Conservation (phyloP, 2,113 vertebrate genomes). For the Chrysemys picta region DNA sequence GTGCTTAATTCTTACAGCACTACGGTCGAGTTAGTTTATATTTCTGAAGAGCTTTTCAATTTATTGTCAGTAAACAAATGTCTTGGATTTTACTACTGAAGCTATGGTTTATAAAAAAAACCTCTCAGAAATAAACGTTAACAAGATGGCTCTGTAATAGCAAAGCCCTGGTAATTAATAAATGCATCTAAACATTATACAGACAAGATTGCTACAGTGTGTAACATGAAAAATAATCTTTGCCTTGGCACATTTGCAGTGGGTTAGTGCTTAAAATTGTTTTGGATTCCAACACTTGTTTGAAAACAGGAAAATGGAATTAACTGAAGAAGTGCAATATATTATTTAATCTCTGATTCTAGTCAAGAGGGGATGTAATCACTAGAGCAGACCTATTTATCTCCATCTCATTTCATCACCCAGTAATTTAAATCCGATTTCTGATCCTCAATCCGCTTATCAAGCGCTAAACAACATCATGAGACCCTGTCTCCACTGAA, state of each 20-base stretch:
- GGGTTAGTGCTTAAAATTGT: background rate
- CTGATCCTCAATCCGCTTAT: constrained; percentile 54
- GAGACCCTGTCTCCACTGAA: constrained; percentile 27
- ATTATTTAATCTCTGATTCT: constrained; percentile 31
- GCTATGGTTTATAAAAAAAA: background rate
- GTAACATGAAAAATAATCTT: background rate
- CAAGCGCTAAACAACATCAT: constrained; percentile 34
- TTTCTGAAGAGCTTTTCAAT: background rate
- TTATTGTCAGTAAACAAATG: background rate
- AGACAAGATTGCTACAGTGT: background rate
- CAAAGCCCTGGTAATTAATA: background rate
- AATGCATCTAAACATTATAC: background rate
- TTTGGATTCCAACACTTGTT: constrained; percentile 33
- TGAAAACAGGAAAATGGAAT: background rate
- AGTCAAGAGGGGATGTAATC: constrained; percentile 33
- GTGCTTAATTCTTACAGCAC: background rate
- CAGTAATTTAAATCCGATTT: constrained; percentile 57
- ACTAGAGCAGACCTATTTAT: constrained; percentile 35
- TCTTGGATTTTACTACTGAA: background rate
- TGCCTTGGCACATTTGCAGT: background rate
- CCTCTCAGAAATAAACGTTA: background rate
- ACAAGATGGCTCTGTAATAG: background rate
- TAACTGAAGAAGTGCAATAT: background rate
- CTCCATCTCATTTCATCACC: constrained; percentile 32
- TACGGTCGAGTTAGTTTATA: background rate